Evolutionary conservation across 35 echinoderm and acorn worm genomes (phyloP), one percentile per base, ranked within the genome.

Genomic region (Ophioderma brevispina): DNA sequence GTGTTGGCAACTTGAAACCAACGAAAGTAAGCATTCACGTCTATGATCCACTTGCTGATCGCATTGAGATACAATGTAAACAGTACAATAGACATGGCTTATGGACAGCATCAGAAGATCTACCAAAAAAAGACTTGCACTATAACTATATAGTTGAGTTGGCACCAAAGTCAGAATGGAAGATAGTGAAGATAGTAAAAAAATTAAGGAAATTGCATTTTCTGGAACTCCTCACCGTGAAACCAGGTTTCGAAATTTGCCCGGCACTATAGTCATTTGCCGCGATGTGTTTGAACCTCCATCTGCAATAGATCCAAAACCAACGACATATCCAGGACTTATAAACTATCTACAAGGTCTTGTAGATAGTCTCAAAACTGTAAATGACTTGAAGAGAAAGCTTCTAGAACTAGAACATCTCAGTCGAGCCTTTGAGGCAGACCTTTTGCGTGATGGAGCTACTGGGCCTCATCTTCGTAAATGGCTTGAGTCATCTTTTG

Each of bases 221-320:
- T 32, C 78, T 80, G 32, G 3, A 36, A 80, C 30, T 5, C 31
- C 28, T 10, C 36, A 80, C 34, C 5, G 5, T 15, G 78, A 80
- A 36, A 1, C 5, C 4, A 80, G 38, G 25, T 80, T 34, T 36
- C 78, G 78, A 32, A 32, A n/a, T 5, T 31, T 80, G 6, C 78
- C 78, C 6, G 34, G 4, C 1, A 32, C 33, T 25, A 80, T 37
- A 34, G 6, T 6, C 28, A 80, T 33, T 37, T 80, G 78, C 31
- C 78, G 78, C 25, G 78, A 80, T 80, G 78, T 80, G 4, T 80
- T 80, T 40, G 78, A 80, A 80, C 28, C 78, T 34, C 78, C 78
- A 80, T 5, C 11, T 21, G 17, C 3, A 5, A 80, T n/a, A 3
- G 78, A 80, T 37, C 32, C 5, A 10, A 8, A 77, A 30, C 1